Conservation (phyloP, 1,140 invertebrate species). For the Brachionus plicatilis region DNA sequence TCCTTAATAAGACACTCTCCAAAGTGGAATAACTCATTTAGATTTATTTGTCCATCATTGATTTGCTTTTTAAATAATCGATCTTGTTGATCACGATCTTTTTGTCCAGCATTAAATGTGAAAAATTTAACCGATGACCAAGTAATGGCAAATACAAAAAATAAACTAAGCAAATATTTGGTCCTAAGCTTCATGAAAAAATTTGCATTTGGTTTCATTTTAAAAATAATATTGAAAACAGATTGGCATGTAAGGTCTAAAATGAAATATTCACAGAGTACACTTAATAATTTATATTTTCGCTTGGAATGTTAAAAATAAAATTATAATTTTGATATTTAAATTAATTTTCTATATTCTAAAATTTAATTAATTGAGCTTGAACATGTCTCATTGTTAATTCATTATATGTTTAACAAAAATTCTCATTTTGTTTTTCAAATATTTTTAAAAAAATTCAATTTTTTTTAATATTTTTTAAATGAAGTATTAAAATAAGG, state of each 20-base stretch:
- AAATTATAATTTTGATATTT: neutral
- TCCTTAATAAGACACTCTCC: constrained; percentile 20
- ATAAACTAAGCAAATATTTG: neutral
- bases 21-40: constrained; percentile 22
- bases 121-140: constrained; percentile 17
- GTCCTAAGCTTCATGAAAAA: neutral
- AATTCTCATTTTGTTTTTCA: neutral
- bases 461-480: neutral
- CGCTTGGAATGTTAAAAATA: neutral
- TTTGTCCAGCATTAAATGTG: neutral
- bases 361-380: neutral
- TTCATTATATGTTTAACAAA: neutral
- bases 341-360: neutral
- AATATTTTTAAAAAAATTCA: neutral
- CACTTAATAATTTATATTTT: neutral
- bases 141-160: neutral
- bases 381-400: neutral
- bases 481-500: no score
- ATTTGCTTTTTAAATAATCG: neutral
- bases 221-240: neutral
- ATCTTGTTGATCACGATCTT: neutral
- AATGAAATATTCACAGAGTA: neutral
- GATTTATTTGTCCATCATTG: neutral
- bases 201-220: neutral
- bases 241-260: neutral